Evolutionary conservation across 30 jellyfish, hydroid and myxozoan genomes (phyloP).

Genomic region (Turritopsis rubra): DNA sequence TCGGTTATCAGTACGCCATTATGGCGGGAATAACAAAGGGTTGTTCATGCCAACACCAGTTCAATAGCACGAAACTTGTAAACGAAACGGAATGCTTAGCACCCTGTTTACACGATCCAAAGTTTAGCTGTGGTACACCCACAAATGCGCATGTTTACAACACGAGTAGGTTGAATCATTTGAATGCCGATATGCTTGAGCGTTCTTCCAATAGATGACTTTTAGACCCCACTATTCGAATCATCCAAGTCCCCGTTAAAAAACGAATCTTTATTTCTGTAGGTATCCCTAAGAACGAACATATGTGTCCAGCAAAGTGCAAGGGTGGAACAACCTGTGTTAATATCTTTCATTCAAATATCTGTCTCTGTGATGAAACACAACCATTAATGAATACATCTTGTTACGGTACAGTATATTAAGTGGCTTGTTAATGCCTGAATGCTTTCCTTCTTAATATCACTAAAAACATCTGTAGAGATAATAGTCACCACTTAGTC

Average conservation of each 20-base stretch:
- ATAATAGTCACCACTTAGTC: no score
- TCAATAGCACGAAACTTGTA: background rate
- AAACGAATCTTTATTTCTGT: background rate
- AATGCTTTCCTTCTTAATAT: no score
- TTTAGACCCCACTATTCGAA: background rate
- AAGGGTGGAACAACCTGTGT: background rate
- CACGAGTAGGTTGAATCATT: background rate
- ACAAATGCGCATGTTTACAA: conserved; percentile 9
- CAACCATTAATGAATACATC: background rate
- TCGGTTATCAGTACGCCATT: conserved; percentile 17
- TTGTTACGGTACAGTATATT: background rate
- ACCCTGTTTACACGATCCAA: conserved; percentile 12
- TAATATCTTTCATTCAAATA: background rate
- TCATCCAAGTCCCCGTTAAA: background rate
- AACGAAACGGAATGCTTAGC: background rate
- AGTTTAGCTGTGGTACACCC: background rate
- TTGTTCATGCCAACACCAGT: background rate
- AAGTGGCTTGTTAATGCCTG: no score
- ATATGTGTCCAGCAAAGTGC: no score
- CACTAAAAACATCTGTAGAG: no score
- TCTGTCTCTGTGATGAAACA: background rate
- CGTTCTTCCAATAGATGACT: background rate
- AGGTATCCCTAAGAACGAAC: no score
- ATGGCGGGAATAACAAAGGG: background rate
- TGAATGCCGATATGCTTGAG: background rate